Percentiles rank a stretch among this genome's conserved stretches.
phyloP scores from a whole-genome alignment of 2,888 invertebrate genomes.

The Malthinus flaveolus region DNA sequence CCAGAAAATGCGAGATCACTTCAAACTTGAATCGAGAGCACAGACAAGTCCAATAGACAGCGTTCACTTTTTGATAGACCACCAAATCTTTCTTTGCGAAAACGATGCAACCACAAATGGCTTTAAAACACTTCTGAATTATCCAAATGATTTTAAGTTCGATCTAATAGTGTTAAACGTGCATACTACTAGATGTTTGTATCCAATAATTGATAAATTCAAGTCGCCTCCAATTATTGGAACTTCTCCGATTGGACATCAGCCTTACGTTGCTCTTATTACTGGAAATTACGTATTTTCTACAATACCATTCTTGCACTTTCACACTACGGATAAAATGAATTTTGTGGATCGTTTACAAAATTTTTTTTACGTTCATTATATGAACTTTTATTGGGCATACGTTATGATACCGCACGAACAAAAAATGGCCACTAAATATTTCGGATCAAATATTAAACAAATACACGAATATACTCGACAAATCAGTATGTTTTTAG shows the following conservation, averaged over 20 bases:
- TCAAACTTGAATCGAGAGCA: background rate
- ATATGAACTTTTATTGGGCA: slow-evolving; percentile 11
- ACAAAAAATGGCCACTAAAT: slow-evolving; percentile 31
- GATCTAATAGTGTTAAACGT: slow-evolving; percentile 35
- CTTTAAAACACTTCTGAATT: slow-evolving; percentile 25
- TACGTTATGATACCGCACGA: slow-evolving; percentile 25
- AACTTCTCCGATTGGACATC: background rate
- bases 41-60: background rate
- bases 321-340: slow-evolving; percentile 34
- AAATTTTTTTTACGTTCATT: slow-evolving; percentile 30
- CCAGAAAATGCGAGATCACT: background rate
- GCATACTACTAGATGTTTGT: slow-evolving; percentile 30
- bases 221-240: slow-evolving; percentile 32
- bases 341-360: slow-evolving; percentile 35
- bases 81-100: slow-evolving; percentile 13
- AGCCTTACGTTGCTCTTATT: slow-evolving; percentile 21
- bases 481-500: slow-evolving; percentile 40
- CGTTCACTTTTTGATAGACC: background rate
- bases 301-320: slow-evolving; percentile 36
- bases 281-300: slow-evolving; percentile 33
- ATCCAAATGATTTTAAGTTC: slow-evolving; percentile 31
- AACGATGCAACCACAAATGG: slow-evolving; percentile 22
- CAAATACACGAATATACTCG: slow-evolving; percentile 36
- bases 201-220: slow-evolving; percentile 33
- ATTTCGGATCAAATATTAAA: slow-evolving; percentile 37